These are phyloP conservation scores for Tapirus terrestris DNA, from an alignment of 2,113 vertebrate species.

Conservation along the genomic window DNA sequence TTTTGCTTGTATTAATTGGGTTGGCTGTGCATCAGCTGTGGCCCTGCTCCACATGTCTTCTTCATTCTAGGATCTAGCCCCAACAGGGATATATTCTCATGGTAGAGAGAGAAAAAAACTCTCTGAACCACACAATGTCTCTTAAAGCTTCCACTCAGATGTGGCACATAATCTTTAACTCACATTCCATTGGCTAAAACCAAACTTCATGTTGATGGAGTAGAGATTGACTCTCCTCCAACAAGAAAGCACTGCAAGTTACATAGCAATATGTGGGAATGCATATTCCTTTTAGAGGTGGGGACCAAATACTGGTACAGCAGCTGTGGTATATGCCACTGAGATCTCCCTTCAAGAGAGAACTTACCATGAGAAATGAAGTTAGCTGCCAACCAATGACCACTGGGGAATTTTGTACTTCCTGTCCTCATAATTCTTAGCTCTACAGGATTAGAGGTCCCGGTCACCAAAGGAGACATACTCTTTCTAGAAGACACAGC, in stretches of 20 bases:
- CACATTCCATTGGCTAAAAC: not conserved
- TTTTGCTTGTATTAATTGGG: not conserved
- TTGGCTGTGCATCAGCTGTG: not conserved
- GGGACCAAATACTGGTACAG: not conserved
- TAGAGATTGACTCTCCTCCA: not conserved
- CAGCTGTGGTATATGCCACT: not conserved
- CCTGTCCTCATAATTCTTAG: not conserved
- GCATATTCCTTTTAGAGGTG: not conserved
- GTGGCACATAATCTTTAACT: not conserved
- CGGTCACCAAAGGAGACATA: not conserved
- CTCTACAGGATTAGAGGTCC: not conserved
- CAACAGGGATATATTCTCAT: not conserved
- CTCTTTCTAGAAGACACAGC: not conserved
- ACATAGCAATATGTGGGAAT: not conserved
- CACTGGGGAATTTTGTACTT: not conserved
- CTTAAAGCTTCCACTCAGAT: not conserved
- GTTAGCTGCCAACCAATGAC: not conserved
- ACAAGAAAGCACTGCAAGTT: not conserved
- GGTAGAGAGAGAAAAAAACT: not conserved
- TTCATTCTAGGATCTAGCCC: not conserved
- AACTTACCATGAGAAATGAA: not conserved
- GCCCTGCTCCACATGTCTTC: accelerated
- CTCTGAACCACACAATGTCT: not conserved
- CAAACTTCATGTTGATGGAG: not conserved
- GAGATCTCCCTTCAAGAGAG: not conserved